These are phyloP conservation scores for Huso huso DNA, from an alignment of 2,797 vertebrate genomes.

Conservation along the genomic window DNA sequence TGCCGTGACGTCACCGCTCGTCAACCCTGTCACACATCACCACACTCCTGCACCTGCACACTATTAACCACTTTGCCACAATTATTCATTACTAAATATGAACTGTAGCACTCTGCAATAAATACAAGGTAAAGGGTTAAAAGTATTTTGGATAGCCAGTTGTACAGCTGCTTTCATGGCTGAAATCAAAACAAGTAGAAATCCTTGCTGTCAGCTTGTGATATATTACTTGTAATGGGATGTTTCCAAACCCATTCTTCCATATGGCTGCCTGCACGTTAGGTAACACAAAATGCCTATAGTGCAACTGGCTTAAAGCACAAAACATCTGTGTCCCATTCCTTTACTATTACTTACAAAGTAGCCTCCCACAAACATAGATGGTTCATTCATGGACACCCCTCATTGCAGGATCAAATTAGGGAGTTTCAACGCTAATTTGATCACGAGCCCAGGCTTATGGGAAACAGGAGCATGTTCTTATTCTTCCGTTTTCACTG, in stretches of 20 bases:
- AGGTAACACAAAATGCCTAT: conserved; percentile 70
- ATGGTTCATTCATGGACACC: conserved; percentile 56
- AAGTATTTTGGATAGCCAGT: conserved; percentile 62
- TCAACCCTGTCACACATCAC: too few relatives aligned
- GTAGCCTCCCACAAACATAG: conserved; percentile 52
- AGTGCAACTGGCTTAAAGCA: conserved; percentile 50
- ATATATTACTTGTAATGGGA: conserved; percentile 87
- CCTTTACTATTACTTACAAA: conserved; percentile 43
- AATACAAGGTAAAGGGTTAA: conserved; percentile 54
- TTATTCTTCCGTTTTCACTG: not conserved
- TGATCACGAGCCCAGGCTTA: conserved; percentile 48
- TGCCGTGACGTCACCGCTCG: too few relatives aligned
- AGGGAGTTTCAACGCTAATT: conserved; percentile 57
- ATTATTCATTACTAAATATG: too few relatives aligned
- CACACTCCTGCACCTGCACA: too few relatives aligned
- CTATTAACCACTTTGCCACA: too few relatives aligned
- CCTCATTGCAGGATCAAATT: conserved; percentile 55
- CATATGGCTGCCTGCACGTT: conserved; percentile 70
- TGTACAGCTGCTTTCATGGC: conserved; percentile 80
- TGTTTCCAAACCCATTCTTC: conserved; percentile 80
- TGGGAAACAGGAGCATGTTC: conserved; percentile 43
- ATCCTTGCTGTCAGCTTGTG: conserved; percentile 78
- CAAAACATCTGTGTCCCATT: conserved; percentile 75
- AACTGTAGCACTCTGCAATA: too few relatives aligned
- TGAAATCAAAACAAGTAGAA: conserved; percentile 87